Evolutionary conservation across 2,113 vertebrate genomes (phyloP).

Genomic region (Xerus inauris): DNA sequence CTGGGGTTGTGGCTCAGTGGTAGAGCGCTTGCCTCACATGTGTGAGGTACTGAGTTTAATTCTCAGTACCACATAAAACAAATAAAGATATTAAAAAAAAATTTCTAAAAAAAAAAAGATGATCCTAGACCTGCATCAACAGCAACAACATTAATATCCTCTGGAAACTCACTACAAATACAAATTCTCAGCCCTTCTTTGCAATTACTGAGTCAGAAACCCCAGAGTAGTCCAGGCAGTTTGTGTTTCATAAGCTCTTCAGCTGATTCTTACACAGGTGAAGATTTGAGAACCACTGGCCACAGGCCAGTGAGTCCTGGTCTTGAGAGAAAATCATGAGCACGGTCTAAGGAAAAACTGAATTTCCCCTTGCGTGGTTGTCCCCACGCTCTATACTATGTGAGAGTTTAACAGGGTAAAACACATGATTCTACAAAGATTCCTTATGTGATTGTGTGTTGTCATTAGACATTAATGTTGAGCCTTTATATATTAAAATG

Average conservation of each 20-base stretch:
- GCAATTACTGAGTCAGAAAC: neutral
- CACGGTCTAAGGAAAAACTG: neutral
- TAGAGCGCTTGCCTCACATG: too few species aligned
- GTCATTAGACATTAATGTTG: neutral
- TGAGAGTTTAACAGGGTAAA: neutral
- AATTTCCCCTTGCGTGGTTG: too few species aligned
- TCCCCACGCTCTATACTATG: neutral
- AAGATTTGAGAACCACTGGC: neutral
- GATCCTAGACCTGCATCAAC: neutral
- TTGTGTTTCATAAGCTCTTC: neutral
- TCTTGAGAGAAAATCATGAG: neutral
- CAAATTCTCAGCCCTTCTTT: neutral
- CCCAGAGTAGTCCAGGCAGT: neutral
- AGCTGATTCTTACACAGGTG: neutral
- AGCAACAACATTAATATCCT: neutral
- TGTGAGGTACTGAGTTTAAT: too few species aligned
- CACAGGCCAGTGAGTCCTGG: neutral
- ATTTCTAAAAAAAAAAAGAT: too few species aligned
- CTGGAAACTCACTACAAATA: neutral
- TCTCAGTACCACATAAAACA: too few species aligned
- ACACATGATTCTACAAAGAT: neutral
- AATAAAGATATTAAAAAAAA: too few species aligned
- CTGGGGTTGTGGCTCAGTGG: too few species aligned
- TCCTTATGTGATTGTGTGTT: neutral
- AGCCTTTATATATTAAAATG: neutral